phyloP scores from a whole-genome alignment of 2,113 vertebrate genomes.

The Dryoscopus gambensis region DNA sequence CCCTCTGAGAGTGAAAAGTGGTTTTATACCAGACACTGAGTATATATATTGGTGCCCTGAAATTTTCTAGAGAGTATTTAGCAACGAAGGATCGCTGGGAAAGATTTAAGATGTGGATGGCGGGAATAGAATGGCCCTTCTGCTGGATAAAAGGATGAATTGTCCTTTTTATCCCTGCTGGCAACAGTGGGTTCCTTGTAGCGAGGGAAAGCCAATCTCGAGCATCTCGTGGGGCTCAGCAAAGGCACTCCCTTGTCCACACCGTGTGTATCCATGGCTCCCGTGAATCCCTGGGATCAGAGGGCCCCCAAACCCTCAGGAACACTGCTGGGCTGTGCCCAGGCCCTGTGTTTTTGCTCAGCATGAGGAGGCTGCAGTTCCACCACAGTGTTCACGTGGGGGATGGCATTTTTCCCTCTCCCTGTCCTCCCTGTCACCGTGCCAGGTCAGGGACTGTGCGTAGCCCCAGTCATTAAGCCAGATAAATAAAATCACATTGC shows the following conservation, averaged over 20 bases:
- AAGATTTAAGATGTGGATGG: neutral
- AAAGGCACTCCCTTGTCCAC: neutral
- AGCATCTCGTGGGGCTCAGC: neutral
- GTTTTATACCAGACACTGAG: neutral
- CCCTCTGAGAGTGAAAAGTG: neutral
- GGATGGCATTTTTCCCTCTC: slow-evolving; percentile 17
- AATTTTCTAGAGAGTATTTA: neutral
- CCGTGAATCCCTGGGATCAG: neutral
- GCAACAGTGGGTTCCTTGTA: neutral
- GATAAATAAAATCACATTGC: slow-evolving; percentile 82
- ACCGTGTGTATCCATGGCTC: rapidly evolving
- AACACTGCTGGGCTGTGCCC: neutral
- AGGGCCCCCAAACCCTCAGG: neutral
- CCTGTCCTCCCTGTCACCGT: slow-evolving; percentile 61
- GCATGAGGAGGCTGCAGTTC: neutral
- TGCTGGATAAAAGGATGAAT: neutral
- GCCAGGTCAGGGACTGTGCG: slow-evolving; percentile 73
- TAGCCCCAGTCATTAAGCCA: slow-evolving; percentile 69
- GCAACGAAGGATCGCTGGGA: neutral
- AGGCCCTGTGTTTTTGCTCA: neutral
- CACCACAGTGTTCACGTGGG: rapidly evolving
- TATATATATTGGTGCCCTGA: neutral
- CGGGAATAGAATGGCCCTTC: neutral
- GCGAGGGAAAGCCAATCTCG: rapidly evolving
- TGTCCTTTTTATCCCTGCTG: neutral